Percentiles rank a stretch among this genome's conserved stretches.
These are phyloP conservation scores for Neoarius graeffei DNA, from an alignment of 2,113 vertebrate species.

Conservation along the genomic window DNA sequence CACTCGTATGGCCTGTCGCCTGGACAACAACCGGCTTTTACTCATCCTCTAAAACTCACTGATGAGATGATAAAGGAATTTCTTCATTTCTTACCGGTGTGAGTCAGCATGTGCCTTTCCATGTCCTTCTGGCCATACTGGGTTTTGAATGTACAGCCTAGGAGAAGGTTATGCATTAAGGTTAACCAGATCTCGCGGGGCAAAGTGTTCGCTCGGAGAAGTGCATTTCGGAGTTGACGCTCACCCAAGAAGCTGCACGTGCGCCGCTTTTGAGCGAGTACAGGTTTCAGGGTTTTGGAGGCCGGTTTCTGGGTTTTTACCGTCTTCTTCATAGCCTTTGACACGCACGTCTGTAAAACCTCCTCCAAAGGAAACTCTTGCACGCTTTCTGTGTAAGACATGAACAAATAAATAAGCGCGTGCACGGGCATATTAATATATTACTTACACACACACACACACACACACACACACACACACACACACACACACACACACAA, in stretches of 20 bases:
- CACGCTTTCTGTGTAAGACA: slow-evolving; percentile 74
- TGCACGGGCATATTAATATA: too few species aligned
- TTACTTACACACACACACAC: too few species aligned
- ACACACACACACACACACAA: too few species aligned
- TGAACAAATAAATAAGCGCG: background rate
- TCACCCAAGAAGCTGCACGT: slow-evolving; percentile 90
- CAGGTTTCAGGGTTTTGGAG: slow-evolving; percentile 77
- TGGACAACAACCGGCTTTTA: slow-evolving; percentile 54
- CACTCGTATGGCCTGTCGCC: slow-evolving; percentile 96
- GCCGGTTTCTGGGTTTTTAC: slow-evolving; percentile 80
- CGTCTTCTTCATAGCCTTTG: slow-evolving; percentile 81
- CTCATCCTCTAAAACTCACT: background rate
- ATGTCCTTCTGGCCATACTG: slow-evolving; percentile 98
- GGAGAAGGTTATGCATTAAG: background rate
- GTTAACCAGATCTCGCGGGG: background rate
- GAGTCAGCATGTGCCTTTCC: slow-evolving; percentile 93
- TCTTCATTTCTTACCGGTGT: slow-evolving; percentile 79
- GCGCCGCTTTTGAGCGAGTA: slow-evolving; percentile 81
- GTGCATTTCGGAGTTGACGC: slow-evolving; percentile 10
- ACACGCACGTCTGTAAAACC: slow-evolving; percentile 84
- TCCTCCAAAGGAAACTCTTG: slow-evolving; percentile 89
- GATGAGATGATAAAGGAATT: accelerated
- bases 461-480: too few species aligned
- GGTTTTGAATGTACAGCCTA: slow-evolving; percentile 96
- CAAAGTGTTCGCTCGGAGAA: background rate